Conservation (phyloP, 2,797 vertebrate genomes). For the Vireo griseus region DNA sequence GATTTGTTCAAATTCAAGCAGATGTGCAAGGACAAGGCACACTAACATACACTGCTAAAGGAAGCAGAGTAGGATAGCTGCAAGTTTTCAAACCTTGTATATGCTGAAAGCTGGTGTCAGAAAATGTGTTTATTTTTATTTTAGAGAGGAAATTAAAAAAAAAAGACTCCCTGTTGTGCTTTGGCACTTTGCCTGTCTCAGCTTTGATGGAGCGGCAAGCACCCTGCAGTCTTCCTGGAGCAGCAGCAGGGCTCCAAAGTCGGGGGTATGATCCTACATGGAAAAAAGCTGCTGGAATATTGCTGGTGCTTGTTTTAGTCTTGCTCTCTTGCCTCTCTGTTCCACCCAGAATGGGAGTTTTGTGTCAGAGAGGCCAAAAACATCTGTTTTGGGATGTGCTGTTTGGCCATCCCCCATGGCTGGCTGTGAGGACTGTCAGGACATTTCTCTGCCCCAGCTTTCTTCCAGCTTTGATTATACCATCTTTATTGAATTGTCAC, state of each 20-base stretch:
- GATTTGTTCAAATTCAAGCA: background rate
- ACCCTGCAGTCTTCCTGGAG: background rate
- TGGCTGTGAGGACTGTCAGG: background rate
- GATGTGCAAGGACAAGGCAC: background rate
- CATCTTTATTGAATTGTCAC: background rate
- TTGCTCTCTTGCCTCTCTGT: background rate
- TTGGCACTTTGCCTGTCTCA: background rate
- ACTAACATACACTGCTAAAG: background rate
- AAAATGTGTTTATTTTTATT: slow-evolving; percentile 15
- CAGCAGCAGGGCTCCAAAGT: background rate
- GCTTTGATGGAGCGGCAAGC: background rate
- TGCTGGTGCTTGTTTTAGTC: background rate
- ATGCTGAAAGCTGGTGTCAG: background rate
- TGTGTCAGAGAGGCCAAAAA: background rate
- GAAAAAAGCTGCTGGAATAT: background rate
- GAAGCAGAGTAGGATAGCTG: background rate
- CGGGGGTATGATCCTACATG: rapidly evolving
- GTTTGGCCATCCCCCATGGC: background rate
- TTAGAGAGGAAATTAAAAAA: background rate
- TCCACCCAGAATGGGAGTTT: background rate
- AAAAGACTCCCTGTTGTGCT: background rate
- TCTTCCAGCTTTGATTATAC: background rate
- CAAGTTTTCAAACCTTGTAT: background rate
- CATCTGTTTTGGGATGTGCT: background rate
- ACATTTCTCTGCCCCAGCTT: background rate